Evolutionary conservation across 2,113 vertebrate species (phyloP), one percentile per base, ranked within the genome.

Genomic region (Grallaria varia): DNA sequence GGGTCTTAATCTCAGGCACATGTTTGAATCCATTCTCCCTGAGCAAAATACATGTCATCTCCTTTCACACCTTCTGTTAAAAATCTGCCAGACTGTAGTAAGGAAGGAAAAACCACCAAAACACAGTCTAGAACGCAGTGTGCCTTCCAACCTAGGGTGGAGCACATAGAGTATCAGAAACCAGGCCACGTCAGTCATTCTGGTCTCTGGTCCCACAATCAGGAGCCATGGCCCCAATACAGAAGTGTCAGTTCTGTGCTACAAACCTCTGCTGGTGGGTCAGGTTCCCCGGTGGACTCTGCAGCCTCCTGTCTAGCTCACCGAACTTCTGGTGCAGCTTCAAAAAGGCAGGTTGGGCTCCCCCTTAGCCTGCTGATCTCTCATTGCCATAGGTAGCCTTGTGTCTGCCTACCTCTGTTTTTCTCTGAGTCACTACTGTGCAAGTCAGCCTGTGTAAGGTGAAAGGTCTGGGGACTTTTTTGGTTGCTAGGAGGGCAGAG

Each of bases 221-320:
- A 60, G 56, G 60, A 45, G 19, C 30, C 24, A 7, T 0, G 2
- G 27, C 5, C 4, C 53, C 74, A 71, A 53, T 23, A 50, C 19
- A 30, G 8, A 53, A 49, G 7, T 0, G 0, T 76, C 25, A 9
- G 5, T 45, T n/a, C 4, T 31, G 27, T 68, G 79, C 79, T 59
- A 25, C 60, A 63, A 7, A 47, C 25, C 22, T 69, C 42, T 90
- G 21, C 18, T 49, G 23, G 14, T 67, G 39, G 19, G 31, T 68
- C 33, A 37, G 5, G 16, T 31, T 82, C 21, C 27, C 42, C 13
- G 21, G 16, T 47, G 77, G 30, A 17, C 27, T 69, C 67, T 39
- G 24, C 17, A 78, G 55, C n/a, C 42, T 84, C 23, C 37, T 74
- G 4, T 49, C 35, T 60, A 66, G n/a, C 42, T 22, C 56, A 23